phyloP scores from a whole-genome alignment of 2,888 invertebrate genomes.

The Druceiella hillmani region DNA sequence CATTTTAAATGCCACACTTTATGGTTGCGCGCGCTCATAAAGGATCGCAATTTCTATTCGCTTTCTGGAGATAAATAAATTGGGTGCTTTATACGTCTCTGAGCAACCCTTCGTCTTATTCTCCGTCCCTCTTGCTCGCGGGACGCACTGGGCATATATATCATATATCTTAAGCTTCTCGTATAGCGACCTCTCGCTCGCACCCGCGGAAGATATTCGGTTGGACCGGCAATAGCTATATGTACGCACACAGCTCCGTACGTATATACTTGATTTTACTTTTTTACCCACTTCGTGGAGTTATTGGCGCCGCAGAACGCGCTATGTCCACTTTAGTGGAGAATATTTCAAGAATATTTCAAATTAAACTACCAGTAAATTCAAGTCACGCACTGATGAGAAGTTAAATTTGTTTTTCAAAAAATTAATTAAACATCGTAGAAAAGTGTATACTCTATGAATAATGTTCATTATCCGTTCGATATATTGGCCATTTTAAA shows the following conservation, averaged over 20 bases:
- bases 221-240: neutral
- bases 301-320: no score
- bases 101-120: slow-evolving; percentile 57
- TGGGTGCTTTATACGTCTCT: slow-evolving; percentile 45
- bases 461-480: no score
- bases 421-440: no score
- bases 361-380: no score
- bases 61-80: slow-evolving; percentile 31
- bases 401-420: no score
- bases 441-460: no score
- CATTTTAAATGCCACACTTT: slow-evolving; percentile 51
- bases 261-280: slow-evolving; percentile 39
- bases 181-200: slow-evolving; percentile 9
- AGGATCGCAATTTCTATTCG: slow-evolving; percentile 34
- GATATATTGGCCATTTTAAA: no score
- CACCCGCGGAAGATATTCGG: slow-evolving; percentile 34
- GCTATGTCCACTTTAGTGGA: no score
- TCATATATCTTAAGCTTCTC: slow-evolving; percentile 21
- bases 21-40: slow-evolving; percentile 43
- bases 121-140: slow-evolving; percentile 52
- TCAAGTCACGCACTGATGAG: no score
- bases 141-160: slow-evolving; percentile 12
- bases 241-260: slow-evolving; percentile 30
- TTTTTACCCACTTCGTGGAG: slow-evolving; percentile 2
- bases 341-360: no score